phyloP scores from a whole-genome alignment of 2,113 vertebrate species.

The Vimba vimba region DNA sequence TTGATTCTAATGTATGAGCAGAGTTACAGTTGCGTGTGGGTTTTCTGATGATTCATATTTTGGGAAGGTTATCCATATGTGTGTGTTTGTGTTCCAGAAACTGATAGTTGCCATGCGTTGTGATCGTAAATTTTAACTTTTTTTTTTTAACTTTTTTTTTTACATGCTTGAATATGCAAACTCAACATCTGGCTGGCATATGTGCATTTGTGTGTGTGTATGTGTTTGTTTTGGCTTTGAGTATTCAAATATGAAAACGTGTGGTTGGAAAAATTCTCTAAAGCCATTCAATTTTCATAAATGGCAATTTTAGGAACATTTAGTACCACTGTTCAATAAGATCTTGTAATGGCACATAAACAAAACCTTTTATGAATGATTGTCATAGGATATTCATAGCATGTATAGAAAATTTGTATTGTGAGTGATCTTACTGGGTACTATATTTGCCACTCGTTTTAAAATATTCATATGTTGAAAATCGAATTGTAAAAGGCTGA shows the following conservation, averaged over 20 bases:
- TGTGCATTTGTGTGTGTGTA: conserved; percentile 7
- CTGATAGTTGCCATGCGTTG: not conserved
- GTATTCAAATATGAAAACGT: conserved; percentile 38
- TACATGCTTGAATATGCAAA: conserved; percentile 23
- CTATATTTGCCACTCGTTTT: not conserved
- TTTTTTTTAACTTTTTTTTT: not conserved
- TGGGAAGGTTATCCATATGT: conserved; percentile 40
- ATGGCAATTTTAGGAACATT: conserved; percentile 32
- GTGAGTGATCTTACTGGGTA: not conserved
- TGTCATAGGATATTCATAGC: not conserved
- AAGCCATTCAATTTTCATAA: conserved; percentile 32
- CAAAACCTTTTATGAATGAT: not conserved
- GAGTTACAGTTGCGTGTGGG: conserved; percentile 22
- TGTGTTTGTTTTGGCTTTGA: conserved; percentile 5
- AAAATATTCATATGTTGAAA: not conserved
- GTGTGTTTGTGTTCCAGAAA: conserved; percentile 31
- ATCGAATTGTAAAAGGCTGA: not conserved
- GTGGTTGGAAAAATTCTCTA: conserved; percentile 22
- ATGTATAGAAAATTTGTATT: not conserved
- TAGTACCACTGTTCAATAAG: not conserved
- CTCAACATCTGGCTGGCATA: conserved; percentile 52
- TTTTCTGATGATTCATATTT: conserved; percentile 38
- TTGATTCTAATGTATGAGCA: conserved; percentile 23
- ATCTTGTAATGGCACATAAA: not conserved
- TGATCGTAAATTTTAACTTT: conserved; percentile 40